phyloP scores from a whole-genome alignment of 92 coral and sea anemone genomes.

The Montipora capitata region DNA sequence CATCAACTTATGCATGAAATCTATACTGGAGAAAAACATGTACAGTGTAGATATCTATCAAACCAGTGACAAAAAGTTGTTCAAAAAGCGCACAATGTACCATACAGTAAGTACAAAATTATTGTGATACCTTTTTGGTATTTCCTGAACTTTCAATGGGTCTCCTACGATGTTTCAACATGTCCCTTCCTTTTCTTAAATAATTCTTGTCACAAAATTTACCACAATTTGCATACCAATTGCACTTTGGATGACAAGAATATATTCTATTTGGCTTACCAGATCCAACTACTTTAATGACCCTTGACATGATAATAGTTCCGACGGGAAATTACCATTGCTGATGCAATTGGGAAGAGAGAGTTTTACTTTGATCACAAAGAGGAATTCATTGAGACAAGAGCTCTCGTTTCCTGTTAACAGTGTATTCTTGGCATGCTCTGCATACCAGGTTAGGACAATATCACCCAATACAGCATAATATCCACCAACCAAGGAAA shows the following conservation, averaged over 20 bases:
- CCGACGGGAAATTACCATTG: not conserved
- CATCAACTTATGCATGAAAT: too few species aligned
- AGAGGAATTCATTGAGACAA: too few species aligned
- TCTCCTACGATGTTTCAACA: constrained; percentile 56
- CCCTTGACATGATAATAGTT: not conserved
- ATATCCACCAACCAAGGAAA: constrained; percentile 1
- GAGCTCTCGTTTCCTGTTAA: not conserved
- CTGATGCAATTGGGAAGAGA: not conserved
- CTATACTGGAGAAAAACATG: too few species aligned
- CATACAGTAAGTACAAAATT: not conserved
- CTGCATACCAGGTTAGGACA: not conserved
- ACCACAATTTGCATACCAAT: not conserved
- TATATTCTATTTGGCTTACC: not conserved
- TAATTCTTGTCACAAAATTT: not conserved
- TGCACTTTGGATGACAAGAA: not conserved
- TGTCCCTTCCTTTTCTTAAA: not conserved
- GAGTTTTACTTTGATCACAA: not conserved
- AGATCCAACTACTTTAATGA: not conserved
- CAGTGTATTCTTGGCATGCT: constrained; percentile 24
- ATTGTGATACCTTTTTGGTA: constrained; percentile 20
- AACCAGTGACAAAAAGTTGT: too few species aligned
- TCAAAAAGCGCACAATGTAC: too few species aligned
- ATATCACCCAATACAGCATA: not conserved
- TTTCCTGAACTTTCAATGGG: not conserved
- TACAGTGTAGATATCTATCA: too few species aligned